Evolutionary conservation across 2,797 vertebrate species (phyloP).

Genomic region (Chaetophractus vellerosus): DNA sequence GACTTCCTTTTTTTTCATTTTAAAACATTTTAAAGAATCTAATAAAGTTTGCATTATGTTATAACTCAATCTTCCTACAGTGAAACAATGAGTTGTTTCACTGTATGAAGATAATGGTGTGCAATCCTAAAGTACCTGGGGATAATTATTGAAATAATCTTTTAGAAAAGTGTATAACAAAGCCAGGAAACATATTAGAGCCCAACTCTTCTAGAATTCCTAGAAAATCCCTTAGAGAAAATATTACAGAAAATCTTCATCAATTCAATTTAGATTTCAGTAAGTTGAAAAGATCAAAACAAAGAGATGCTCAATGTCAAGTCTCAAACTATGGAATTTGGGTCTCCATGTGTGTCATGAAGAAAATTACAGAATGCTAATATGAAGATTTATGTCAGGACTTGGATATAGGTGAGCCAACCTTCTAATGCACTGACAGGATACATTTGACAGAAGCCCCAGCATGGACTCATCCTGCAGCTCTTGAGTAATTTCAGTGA

Average conservation of each 20-base stretch:
- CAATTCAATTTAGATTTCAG: not conserved
- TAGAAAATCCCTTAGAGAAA: slow-evolving; percentile 50
- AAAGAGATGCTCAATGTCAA: not conserved
- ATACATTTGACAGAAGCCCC: not conserved
- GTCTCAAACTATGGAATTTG: slow-evolving; percentile 30
- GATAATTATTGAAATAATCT: slow-evolving; percentile 4
- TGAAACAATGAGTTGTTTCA: too few species aligned
- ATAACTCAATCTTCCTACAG: not conserved
- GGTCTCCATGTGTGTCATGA: not conserved
- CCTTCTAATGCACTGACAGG: not conserved
- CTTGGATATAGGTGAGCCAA: slow-evolving; percentile 26
- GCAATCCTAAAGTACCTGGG: slow-evolving; percentile 36
- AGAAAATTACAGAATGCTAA: slow-evolving; percentile 30
- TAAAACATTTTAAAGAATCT: slow-evolving; percentile 20
- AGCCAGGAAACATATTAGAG: not conserved
- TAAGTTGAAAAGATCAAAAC: slow-evolving; percentile 33
- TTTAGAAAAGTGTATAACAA: slow-evolving; percentile 17
- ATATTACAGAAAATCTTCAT: slow-evolving; percentile 17
- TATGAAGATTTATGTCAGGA: not conserved
- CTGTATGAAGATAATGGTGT: not conserved
- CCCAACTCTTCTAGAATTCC: not conserved
- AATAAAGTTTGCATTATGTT: not conserved
- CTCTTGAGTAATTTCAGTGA: slow-evolving; percentile 21
- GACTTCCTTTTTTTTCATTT: not conserved
- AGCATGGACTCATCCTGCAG: not conserved